Percentiles rank a stretch among this genome's conserved stretches.
Evolutionary conservation across 2,113 vertebrate genomes (phyloP).

Genomic region (Plecturocebus donacophilus): DNA sequence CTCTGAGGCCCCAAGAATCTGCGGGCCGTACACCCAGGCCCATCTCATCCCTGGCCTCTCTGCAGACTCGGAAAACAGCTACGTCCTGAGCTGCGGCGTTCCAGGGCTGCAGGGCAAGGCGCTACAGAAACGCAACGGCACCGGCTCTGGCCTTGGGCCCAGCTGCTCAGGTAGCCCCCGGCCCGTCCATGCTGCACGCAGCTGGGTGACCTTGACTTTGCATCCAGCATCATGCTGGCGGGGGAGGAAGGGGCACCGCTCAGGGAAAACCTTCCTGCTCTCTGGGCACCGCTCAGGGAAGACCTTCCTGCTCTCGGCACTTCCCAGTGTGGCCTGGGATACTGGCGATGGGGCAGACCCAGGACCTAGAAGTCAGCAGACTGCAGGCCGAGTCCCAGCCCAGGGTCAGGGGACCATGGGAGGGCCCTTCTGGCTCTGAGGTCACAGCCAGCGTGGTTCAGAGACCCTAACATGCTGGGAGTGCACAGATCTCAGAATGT

Average conservation of each 20-base stretch:
- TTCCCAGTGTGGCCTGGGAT: rapidly evolving
- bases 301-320: not conserved
- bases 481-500: not conserved
- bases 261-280: not conserved
- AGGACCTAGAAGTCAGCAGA: not conserved
- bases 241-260: rapidly evolving
- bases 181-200: rapidly evolving
- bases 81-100: slow-evolving; percentile 93
- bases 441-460: rapidly evolving
- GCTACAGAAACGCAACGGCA: slow-evolving; percentile 87
- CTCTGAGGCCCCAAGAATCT: not conserved
- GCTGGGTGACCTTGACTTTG: too few relatives aligned
- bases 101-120: slow-evolving; percentile 88
- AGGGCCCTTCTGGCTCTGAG: rapidly evolving
- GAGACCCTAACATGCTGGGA: not conserved
- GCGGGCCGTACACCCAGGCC: not conserved
- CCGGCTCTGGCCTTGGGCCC: slow-evolving; percentile 78
- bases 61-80: slow-evolving; percentile 95
- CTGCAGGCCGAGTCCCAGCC: not conserved
- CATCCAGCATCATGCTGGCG: rapidly evolving
- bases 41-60: not conserved
- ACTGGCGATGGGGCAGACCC: not conserved
- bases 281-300: not conserved
- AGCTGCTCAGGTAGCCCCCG: slow-evolving; percentile 88
- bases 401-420: rapidly evolving